Evolutionary conservation across 2,888 invertebrate genomes (phyloP).

Genomic region (Adelphocoris suturalis): DNA sequence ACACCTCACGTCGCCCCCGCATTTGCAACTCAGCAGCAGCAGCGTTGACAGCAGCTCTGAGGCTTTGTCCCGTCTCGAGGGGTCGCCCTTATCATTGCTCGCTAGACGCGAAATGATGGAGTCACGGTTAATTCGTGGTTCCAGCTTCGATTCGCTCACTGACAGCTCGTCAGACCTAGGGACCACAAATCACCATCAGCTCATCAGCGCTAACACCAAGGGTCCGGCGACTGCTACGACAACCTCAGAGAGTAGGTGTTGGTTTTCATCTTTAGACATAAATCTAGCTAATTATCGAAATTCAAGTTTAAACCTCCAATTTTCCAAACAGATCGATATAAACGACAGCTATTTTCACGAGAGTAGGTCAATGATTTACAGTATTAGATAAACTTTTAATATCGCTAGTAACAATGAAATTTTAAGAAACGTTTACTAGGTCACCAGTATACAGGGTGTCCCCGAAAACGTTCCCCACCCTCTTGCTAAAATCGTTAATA

Average conservation of each 20-base stretch:
- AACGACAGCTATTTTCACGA: too few species aligned
- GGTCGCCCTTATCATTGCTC: slow-evolving; percentile 40
- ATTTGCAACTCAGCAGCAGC: slow-evolving; percentile 47
- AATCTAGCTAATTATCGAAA: too few species aligned
- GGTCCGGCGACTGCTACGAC: not conserved
- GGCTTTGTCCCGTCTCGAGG: slow-evolving; percentile 29
- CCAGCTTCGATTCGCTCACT: slow-evolving; percentile 66
- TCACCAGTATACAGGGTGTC: too few species aligned
- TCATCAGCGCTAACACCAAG: not conserved
- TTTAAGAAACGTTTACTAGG: too few species aligned
- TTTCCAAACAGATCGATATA: too few species aligned
- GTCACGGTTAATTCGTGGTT: slow-evolving; percentile 25
- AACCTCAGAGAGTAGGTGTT: not conserved
- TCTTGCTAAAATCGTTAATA: too few species aligned
- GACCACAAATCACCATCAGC: slow-evolving; percentile 11
- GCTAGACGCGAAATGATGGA: not conserved
- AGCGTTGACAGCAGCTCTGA: slow-evolving; percentile 62
- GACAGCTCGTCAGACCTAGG: slow-evolving; percentile 57
- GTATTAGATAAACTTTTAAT: too few species aligned
- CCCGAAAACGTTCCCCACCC: too few species aligned
- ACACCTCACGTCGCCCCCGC: slow-evolving; percentile 71
- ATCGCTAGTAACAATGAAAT: too few species aligned
- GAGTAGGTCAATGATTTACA: too few species aligned
- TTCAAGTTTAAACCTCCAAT: too few species aligned
- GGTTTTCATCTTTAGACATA: too few species aligned